Percentiles rank a stretch among this genome's conserved stretches.
Evolutionary conservation across 2,888 invertebrate species (phyloP).

Genomic region (Galeruca laticollis): DNA sequence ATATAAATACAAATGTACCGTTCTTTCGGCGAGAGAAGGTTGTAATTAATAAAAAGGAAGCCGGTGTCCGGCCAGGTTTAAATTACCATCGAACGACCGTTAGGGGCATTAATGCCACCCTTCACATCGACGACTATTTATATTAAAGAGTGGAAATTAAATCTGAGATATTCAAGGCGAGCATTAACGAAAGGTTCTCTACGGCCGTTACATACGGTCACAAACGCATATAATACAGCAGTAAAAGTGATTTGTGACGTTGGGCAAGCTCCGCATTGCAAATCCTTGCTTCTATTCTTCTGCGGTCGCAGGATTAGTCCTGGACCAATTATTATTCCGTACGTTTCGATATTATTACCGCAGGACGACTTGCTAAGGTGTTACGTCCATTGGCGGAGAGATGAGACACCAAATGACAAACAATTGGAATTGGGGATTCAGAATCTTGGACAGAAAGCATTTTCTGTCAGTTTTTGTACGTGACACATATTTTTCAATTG

Average conservation of each 20-base stretch:
- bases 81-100: conserved; percentile 51
- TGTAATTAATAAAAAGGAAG: conserved; percentile 51
- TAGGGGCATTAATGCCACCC: conserved; percentile 52
- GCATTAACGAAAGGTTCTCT: conserved; percentile 60
- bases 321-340: conserved; percentile 65
- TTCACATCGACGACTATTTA: conserved; percentile 54
- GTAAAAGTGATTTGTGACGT: conserved; percentile 69
- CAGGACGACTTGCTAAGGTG: conserved; percentile 39
- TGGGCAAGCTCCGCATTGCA: conserved; percentile 66
- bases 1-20: conserved; percentile 41
- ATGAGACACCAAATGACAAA: too few species aligned
- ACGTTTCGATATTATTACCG: conserved; percentile 60
- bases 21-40: conserved; percentile 33
- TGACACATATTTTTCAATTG: too few species aligned
- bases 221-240: conserved; percentile 56
- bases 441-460: too few species aligned
- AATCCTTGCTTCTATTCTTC: conserved; percentile 66
- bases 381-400: conserved; percentile 26
- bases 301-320: conserved; percentile 59
- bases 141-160: conserved; percentile 63
- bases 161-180: conserved; percentile 62
- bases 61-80: conserved; percentile 51
- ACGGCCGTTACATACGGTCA: conserved; percentile 54
- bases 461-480: too few species aligned
- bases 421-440: too few species aligned